Conservation (phyloP, 2,797 vertebrate species). For the Micrastur ruficollis region DNA sequence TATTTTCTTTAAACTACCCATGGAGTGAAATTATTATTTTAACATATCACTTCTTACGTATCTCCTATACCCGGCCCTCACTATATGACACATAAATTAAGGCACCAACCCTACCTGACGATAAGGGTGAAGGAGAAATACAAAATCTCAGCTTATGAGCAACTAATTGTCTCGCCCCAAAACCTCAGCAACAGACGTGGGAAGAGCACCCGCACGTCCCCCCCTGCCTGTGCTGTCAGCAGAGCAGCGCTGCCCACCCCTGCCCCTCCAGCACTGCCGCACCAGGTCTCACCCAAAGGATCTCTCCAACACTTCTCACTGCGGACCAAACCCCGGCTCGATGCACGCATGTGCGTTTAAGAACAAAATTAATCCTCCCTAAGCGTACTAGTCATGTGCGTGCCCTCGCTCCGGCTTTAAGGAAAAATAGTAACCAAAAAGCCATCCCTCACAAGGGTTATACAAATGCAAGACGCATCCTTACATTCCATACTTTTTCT, state of each 20-base stretch:
- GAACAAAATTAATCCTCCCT: neutral
- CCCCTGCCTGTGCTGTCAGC: neutral
- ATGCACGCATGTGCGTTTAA: rapidly evolving
- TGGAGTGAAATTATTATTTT: neutral
- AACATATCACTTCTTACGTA: neutral
- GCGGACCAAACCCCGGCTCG: rapidly evolving
- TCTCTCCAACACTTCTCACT: neutral
- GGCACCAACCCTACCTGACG: neutral
- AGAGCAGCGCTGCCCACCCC: neutral
- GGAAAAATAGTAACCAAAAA: neutral
- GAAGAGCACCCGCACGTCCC: neutral
- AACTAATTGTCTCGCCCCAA: rapidly evolving
- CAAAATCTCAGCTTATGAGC: neutral
- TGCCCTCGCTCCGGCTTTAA: neutral
- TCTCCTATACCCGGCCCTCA: neutral
- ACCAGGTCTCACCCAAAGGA: neutral
- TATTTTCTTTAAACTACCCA: neutral
- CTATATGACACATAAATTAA: neutral
- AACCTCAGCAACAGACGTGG: neutral
- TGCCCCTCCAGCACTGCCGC: neutral
- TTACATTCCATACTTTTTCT: neutral
- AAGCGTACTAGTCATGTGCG: neutral
- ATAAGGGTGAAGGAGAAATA: neutral
- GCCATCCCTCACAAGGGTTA: neutral
- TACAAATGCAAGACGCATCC: neutral